Evolutionary conservation across 1,140 invertebrate genomes (phyloP).

Genomic region (Hylyphantes graminicola): DNA sequence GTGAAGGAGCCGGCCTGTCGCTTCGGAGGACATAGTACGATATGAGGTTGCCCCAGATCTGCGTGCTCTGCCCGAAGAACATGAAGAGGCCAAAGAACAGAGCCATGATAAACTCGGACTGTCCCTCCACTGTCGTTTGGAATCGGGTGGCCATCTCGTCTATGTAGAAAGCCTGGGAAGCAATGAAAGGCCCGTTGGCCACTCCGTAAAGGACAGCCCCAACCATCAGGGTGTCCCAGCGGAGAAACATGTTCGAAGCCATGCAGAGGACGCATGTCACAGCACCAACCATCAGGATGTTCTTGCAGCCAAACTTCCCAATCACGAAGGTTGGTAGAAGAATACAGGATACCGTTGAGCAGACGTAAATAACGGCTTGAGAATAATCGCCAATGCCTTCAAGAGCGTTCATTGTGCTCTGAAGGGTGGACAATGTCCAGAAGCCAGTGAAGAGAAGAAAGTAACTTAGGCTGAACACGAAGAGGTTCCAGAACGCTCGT

Average conservation of each 20-base stretch:
- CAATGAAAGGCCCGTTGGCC: conserved; percentile 71
- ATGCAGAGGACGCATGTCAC: conserved; percentile 67
- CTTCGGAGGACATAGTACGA: conserved; percentile 29
- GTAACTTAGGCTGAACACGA: conserved; percentile 14
- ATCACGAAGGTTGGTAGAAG: conserved; percentile 54
- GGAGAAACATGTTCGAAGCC: conserved; percentile 67
- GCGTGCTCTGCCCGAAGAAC: conserved; percentile 16
- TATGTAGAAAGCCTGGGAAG: conserved; percentile 71
- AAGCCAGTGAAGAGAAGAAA: conserved; percentile 46
- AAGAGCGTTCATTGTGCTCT: conserved; percentile 35
- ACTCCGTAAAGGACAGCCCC: conserved; percentile 68
- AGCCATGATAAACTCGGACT: conserved; percentile 22
- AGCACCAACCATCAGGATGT: conserved; percentile 67
- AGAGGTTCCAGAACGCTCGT: not conserved
- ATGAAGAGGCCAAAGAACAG: conserved; percentile 27
- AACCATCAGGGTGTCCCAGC: conserved; percentile 65
- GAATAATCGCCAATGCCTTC: conserved; percentile 16
- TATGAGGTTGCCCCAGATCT: conserved; percentile 32
- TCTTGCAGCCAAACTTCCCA: conserved; percentile 67
- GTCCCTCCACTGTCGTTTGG: not conserved
- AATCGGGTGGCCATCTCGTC: conserved; percentile 67
- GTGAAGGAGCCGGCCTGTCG: not conserved
- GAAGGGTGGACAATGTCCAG: conserved; percentile 31
- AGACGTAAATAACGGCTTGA: conserved; percentile 9
- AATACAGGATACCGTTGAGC: conserved; percentile 11